These are phyloP conservation scores for Tetragonisca angustula DNA, from an alignment of 2,888 invertebrate species.

Conservation along the genomic window DNA sequence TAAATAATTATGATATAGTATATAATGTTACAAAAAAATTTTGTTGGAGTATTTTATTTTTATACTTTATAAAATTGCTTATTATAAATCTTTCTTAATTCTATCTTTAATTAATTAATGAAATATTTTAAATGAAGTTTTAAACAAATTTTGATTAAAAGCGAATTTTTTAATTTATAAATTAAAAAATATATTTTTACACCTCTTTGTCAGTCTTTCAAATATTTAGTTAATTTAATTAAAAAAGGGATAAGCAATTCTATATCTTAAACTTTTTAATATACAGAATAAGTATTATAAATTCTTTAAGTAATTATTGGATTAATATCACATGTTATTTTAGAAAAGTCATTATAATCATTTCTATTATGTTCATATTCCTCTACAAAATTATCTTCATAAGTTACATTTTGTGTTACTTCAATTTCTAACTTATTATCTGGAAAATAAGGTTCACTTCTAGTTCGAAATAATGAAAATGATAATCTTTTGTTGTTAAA, in stretches of 20 bases:
- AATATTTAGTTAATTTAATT: constrained; percentile 1
- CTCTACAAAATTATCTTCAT: constrained; percentile 76
- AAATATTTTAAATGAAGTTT: background rate
- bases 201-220: constrained; percentile 19
- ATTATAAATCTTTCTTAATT: constrained; percentile 6
- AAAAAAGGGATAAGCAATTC: constrained; percentile 26
- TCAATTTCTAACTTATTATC: constrained; percentile 77
- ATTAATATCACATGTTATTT: constrained; percentile 48
- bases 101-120: background rate
- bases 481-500: constrained; percentile 56
- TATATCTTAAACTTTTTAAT: constrained; percentile 16
- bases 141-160: background rate
- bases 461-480: constrained; percentile 75
- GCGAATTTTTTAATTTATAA: constrained; percentile 9
- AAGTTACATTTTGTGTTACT: constrained; percentile 79
- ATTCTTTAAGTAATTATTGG: constrained; percentile 50
- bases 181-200: constrained; percentile 2
- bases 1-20: constrained; percentile 15
- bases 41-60: constrained; percentile 6
- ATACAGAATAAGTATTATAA: background rate
- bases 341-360: constrained; percentile 56
- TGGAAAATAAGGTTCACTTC: constrained; percentile 77
- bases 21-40: constrained; percentile 24
- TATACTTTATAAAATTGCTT: constrained; percentile 31
- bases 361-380: constrained; percentile 69